Conservation (phyloP, 2,113 vertebrate species). For the Heterocephalus glaber region DNA sequence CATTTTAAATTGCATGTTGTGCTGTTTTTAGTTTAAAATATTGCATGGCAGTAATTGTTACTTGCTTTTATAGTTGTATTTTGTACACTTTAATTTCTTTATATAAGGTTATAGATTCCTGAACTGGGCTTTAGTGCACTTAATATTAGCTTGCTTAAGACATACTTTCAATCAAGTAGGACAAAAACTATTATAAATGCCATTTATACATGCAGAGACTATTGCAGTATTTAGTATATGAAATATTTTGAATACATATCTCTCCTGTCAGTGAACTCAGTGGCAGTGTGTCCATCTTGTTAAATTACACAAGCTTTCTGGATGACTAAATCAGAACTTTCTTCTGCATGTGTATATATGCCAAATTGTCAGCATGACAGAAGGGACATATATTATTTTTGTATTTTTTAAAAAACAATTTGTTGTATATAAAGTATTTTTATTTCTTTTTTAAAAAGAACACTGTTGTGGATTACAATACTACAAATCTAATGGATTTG, state of each 20-base stretch:
- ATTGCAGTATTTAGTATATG: too few relatives aligned
- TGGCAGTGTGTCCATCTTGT: too few relatives aligned
- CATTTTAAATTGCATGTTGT: slow-evolving; percentile 81
- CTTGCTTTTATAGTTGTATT: slow-evolving; percentile 84
- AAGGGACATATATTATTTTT: slow-evolving; percentile 88
- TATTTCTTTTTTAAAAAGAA: slow-evolving; percentile 86
- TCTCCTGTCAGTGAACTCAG: too few relatives aligned
- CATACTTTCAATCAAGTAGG: too few relatives aligned
- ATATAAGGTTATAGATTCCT: slow-evolving; percentile 78
- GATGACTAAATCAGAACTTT: too few relatives aligned
- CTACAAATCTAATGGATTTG: not conserved
- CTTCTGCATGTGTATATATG: too few relatives aligned
- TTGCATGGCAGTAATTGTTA: slow-evolving; percentile 85
- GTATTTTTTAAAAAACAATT: slow-evolving; percentile 84
- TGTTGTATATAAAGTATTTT: slow-evolving; percentile 82
- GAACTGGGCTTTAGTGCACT: slow-evolving; percentile 79
- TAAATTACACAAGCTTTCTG: too few relatives aligned
- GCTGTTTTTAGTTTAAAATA: slow-evolving; percentile 84
- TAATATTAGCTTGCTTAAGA: slow-evolving; percentile 73
- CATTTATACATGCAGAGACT: too few relatives aligned
- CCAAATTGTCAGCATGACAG: slow-evolving; percentile 84
- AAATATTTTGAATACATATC: too few relatives aligned
- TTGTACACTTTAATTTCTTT: slow-evolving; percentile 87
- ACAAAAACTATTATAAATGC: too few relatives aligned
- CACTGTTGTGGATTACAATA: not conserved